Percentiles rank a stretch among this genome's conserved stretches.
Conservation (phyloP, 1,140 invertebrate species). For the Penaeus indicus region DNA sequence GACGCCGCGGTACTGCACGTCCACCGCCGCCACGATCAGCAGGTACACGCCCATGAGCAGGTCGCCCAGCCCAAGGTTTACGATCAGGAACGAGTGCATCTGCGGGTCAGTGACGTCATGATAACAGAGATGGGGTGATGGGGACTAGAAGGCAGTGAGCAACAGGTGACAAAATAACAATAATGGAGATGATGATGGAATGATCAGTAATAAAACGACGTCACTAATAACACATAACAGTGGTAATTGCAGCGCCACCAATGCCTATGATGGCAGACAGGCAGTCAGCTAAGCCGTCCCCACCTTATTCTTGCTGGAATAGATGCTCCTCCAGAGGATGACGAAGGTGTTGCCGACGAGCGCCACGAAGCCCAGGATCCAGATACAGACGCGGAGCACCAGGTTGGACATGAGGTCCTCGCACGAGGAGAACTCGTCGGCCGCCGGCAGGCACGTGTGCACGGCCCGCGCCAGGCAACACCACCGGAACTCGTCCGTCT, state of each 20-base stretch:
- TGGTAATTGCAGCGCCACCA: too few species aligned
- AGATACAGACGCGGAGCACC: constrained; percentile 75
- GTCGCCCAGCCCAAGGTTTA: constrained; percentile 76
- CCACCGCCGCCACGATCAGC: constrained; percentile 73
- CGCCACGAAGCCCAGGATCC: constrained; percentile 78
- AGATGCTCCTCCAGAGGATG: constrained; percentile 74
- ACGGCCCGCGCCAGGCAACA: constrained; percentile 73
- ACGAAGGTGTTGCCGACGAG: constrained; percentile 78
- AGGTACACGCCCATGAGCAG: constrained; percentile 75
- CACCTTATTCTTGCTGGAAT: constrained; percentile 52
- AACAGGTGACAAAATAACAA: too few species aligned
- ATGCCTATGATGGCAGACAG: too few species aligned
- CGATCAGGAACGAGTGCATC: constrained; percentile 75
- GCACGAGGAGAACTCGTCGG: constrained; percentile 76
- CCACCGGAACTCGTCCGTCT: constrained; percentile 74
- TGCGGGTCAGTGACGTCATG: too few species aligned
- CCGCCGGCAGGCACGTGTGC: constrained; percentile 70
- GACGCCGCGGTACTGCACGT: constrained; percentile 73
- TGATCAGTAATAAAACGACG: too few species aligned
- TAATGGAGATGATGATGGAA: too few species aligned
- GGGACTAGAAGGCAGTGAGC: too few species aligned
- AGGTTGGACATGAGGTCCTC: constrained; percentile 76
- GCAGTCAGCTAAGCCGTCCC: background rate
- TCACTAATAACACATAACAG: too few species aligned
- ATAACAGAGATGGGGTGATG: too few species aligned